Percentiles rank a stretch among this genome's conserved stretches.
phyloP scores from a whole-genome alignment of 2,888 invertebrate species.

The Apamea epomidion region DNA sequence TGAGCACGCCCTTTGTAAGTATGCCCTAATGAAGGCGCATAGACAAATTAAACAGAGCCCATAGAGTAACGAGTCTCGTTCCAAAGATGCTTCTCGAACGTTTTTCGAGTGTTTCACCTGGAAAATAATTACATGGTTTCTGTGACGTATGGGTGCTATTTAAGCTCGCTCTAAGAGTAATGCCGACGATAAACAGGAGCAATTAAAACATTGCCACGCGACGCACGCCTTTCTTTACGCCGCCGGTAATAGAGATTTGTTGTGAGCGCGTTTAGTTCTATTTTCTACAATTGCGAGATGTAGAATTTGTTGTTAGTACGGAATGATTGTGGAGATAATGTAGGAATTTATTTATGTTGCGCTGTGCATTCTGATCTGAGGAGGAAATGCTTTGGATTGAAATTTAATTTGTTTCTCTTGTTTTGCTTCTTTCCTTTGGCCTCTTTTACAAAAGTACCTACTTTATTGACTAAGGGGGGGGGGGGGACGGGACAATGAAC shows the following conservation, averaged over 20 bases:
- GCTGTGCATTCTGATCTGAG: constrained; percentile 30
- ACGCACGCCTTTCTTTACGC: constrained; percentile 89
- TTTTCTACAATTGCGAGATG: constrained; percentile 62
- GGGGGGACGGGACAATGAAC: background rate
- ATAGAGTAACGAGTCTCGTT: constrained; percentile 78
- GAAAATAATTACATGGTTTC: constrained; percentile 89
- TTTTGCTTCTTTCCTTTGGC: background rate
- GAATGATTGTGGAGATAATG: constrained; percentile 48
- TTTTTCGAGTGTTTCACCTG: constrained; percentile 87
- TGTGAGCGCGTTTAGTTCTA: constrained; percentile 69
- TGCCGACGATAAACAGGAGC: constrained; percentile 88
- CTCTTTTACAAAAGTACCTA: background rate
- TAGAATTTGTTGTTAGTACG: constrained; percentile 66
- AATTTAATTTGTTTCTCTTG: constrained; percentile 4
- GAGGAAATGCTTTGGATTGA: background rate
- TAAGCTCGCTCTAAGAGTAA: constrained; percentile 88
- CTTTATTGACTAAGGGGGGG: background rate
- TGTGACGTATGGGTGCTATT: constrained; percentile 89
- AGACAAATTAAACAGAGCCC: constrained; percentile 83
- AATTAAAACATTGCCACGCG: constrained; percentile 90
- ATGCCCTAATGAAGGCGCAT: constrained; percentile 77
- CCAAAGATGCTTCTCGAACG: constrained; percentile 77
- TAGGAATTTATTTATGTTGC: constrained; percentile 37
- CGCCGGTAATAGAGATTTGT: constrained; percentile 87
- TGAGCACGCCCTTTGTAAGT: constrained; percentile 72